Conservation (phyloP, 2,113 vertebrate genomes). For the Neotoma lepida region DNA sequence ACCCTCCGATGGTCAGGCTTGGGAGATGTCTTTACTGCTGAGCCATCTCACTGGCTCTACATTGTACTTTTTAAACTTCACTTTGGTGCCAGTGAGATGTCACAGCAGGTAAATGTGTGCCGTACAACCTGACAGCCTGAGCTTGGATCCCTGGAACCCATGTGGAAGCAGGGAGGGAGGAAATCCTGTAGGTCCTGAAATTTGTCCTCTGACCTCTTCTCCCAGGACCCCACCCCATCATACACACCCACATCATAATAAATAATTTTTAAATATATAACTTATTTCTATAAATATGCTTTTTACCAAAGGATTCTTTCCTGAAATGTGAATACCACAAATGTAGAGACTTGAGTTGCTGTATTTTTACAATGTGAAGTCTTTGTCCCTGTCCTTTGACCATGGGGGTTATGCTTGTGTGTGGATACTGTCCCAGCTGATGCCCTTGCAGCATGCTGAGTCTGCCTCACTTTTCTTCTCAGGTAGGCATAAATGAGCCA, state of each 20-base stretch:
- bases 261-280: neutral
- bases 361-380: neutral
- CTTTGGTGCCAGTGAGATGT: neutral
- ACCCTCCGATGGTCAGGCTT: neutral
- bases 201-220: neutral
- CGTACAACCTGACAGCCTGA: neutral
- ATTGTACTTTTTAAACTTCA: neutral
- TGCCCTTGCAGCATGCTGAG: neutral
- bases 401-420: neutral
- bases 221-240: neutral
- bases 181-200: neutral
- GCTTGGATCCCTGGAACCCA: neutral
- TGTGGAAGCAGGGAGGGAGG: neutral
- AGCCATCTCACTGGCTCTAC: neutral
- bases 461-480: neutral
- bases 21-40: neutral
- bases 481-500: neutral
- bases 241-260: too few species aligned
- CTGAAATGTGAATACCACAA: slow-evolving; percentile 3
- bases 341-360: neutral
- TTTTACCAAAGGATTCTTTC: neutral
- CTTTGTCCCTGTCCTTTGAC: neutral
- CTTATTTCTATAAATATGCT: neutral
- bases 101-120: neutral
- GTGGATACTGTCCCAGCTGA: neutral